Evolutionary conservation across 2,113 vertebrate genomes (phyloP), one percentile per base, ranked within the genome.

Genomic region (Melanostigma gelatinosum): DNA sequence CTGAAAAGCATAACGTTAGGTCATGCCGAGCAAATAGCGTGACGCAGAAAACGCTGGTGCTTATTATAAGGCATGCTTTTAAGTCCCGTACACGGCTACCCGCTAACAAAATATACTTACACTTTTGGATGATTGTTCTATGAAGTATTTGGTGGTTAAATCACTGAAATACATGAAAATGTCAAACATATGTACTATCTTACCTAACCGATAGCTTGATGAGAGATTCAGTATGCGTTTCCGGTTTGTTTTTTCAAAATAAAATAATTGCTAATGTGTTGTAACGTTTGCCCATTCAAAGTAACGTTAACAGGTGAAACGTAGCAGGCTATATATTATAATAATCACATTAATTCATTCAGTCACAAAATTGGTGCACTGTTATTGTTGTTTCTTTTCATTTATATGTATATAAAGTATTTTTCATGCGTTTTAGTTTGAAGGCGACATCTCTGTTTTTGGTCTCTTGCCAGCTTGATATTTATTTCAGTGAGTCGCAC

Each of bases 171-270:
- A 27, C 57, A 20, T 18, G 0, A 54, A n/a, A 0, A 18, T 6
- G 8, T 50, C 8, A 67, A 4, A 0, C 0, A 0, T n/a, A 0
- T 2, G 2, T 11, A 2, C 10, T 27, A 15, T 0, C 6, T 20
- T 6, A 55, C 34, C 62, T 42, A 42, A 24, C 24, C 27, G 24
- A 15, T 70, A 0, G n/a, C 36, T n/a, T 7, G 12, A 1, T 8
- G n/a, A 1, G 42, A 3, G 58, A 57, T 50, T 0, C 0, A 32
- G 29, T 52, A 6, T 7, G 13, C 6, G 1, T 12, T 88, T 83
- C 89, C 79, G 61, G 38, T 80, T 24, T 5, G 0, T 0, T 12
- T 27, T 91, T 89, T 84, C 87, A 86, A 86, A 91, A 78, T 80
- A 87, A 65, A 42, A 77, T 4, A 0, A 4, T 18, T 22, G 13